Evolutionary conservation across 1,140 invertebrate genomes (phyloP), one percentile per base, ranked within the genome.

Genomic region (Ctenoplectra terminalis): DNA sequence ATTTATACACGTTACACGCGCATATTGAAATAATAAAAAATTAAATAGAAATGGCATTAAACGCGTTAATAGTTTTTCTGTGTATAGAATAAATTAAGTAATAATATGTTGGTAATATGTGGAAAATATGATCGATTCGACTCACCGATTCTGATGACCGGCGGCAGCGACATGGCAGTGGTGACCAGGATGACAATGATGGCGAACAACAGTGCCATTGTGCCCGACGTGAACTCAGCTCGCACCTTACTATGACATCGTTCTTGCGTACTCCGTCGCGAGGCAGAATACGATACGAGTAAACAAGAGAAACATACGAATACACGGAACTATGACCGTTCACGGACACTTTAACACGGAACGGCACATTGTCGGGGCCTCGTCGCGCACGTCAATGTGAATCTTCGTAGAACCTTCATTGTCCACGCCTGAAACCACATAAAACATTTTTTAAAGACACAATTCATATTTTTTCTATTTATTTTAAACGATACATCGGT

Each of bases 81-180:
- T n/a, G n/a, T n/a, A n/a, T n/a, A n/a, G n/a, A n/a, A n/a, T n/a
- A n/a, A n/a, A n/a, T n/a, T n/a, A n/a, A n/a, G n/a, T n/a, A n/a
- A n/a, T n/a, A n/a, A n/a, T 40, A 2, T 8, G 6, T 7, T 40
- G 20, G 31, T 40, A 23, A 63, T 1, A 3, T 63, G 2, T 9
- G 23, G 2, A 15, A 8, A 20, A 31, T 17, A 0, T 1, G 15
- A 17, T 50, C 20, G 11, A 37, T 52, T 31, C 31, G 20, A 94
- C 94, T 95, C 87, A 96, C 95, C 95, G 91, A 96, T 96, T 93
- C 95, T 95, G 92, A 96, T 95, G 85, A 96, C 95, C 63, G 95
- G 95, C 75, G 95, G 95, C 84, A 96, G 89, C 64, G 95, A 93
- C 93, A 93, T 93, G 82, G 90, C 92, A 88, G 92, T 93, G 84